A percentile compares a stretch with the other conserved stretches of the same genome.
phyloP scores from a whole-genome alignment of 2,113 vertebrate genomes.

The Malurus cyaneus region DNA sequence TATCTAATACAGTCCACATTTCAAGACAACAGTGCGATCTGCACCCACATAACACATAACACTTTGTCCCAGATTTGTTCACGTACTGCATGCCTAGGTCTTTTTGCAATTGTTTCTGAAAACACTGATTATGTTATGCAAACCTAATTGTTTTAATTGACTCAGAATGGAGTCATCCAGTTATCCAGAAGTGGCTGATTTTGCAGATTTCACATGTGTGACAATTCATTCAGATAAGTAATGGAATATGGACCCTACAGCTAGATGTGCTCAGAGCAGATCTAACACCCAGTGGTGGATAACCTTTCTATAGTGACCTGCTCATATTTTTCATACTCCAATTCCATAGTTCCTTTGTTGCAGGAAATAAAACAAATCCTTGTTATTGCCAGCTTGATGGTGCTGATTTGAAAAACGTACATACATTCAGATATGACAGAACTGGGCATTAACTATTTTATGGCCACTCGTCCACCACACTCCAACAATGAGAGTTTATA shows the following conservation, averaged over 20 bases:
- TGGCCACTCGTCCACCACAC: background rate
- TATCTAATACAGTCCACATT: background rate
- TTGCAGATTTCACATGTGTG: background rate
- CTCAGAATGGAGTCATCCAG: background rate
- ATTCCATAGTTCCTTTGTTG: background rate
- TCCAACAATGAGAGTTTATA: background rate
- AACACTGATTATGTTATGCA: background rate
- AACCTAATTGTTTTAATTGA: background rate
- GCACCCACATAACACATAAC: background rate
- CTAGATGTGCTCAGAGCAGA: background rate
- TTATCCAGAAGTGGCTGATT: background rate
- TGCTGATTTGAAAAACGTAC: background rate
- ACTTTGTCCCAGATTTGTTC: background rate
- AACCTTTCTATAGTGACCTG: background rate
- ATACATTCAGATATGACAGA: background rate
- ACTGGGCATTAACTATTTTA: background rate
- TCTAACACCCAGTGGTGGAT: background rate
- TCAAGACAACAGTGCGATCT: background rate
- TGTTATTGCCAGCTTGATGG: background rate
- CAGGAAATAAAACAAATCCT: background rate
- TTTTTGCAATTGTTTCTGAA: background rate
- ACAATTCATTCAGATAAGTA: background rate
- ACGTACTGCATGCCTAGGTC: background rate
- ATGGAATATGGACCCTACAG: background rate
- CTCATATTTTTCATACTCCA: background rate